Conservation (phyloP, 2,113 vertebrate genomes). For the Amblyopsis rosae region DNA sequence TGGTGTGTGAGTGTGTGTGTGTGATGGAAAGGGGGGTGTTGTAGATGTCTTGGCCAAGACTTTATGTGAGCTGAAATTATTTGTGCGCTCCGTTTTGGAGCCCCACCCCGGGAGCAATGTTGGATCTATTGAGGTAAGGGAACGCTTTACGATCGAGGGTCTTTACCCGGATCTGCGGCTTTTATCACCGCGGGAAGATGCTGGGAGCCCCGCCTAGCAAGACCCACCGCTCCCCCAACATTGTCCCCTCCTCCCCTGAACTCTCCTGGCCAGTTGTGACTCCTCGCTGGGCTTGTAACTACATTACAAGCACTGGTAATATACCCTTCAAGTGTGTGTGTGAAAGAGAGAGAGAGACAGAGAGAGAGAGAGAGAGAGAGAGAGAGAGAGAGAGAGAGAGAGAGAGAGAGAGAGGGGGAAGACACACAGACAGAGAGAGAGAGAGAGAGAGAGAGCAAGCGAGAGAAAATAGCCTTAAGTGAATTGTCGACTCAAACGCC, state of each 20-base stretch:
- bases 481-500: conserved; percentile 91
- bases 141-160: too few relatives aligned
- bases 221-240: conserved; percentile 2
- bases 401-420: conserved; percentile 18
- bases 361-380: conserved; percentile 22
- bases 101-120: conserved; percentile 94
- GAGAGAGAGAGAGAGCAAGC: neutral
- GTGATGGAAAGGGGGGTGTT: too few relatives aligned
- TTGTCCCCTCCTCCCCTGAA: conserved; percentile 71
- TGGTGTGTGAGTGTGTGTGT: too few relatives aligned
- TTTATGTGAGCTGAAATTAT: conserved; percentile 93
- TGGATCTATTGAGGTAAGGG: neutral
- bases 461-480: conserved; percentile 78
- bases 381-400: conserved; percentile 36
- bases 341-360: too few relatives aligned
- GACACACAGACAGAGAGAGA: conserved; percentile 20
- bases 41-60: conserved; percentile 46
- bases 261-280: conserved; percentile 61
- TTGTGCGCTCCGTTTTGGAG: conserved; percentile 82
- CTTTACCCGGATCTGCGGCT: conserved; percentile 45
- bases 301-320: conserved; percentile 94
- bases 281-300: conserved; percentile 68
- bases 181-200: conserved; percentile 90
- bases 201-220: conserved; percentile 83
- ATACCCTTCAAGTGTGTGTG: conserved; percentile 66